phyloP scores from a whole-genome alignment of 2,888 invertebrate species.

The Itoplectis maculator region DNA sequence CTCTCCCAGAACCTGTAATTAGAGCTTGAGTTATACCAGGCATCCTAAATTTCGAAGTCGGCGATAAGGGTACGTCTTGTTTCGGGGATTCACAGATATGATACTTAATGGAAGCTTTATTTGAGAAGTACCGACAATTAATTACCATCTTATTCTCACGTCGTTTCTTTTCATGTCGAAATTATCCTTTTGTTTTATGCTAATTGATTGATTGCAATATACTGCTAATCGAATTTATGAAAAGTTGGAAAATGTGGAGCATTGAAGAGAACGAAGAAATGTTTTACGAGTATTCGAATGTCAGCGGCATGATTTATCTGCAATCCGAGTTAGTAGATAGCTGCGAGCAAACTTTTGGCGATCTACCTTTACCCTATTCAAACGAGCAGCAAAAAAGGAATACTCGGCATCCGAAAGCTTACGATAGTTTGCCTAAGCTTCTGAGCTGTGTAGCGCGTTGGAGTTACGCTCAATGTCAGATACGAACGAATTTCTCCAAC shows the following conservation, averaged over 20 bases:
- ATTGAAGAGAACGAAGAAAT: too few species aligned
- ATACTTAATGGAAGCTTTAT: neutral
- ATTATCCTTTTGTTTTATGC: neutral
- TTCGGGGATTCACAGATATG: neutral
- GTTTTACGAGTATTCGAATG: too few species aligned
- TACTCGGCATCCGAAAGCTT: conserved; percentile 72
- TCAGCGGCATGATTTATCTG: too few species aligned
- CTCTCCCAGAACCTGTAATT: conserved; percentile 37
- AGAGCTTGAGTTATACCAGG: conserved; percentile 27
- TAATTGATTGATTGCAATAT: neutral
- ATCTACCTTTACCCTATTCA: neutral
- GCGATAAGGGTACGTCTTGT: conserved; percentile 62
- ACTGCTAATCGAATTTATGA: neutral
- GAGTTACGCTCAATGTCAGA: conserved; percentile 77
- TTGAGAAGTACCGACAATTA: neutral
- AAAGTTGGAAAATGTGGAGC: neutral
- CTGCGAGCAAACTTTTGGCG: neutral
- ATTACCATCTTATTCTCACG: conserved; percentile 12
- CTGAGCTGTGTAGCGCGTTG: conserved; percentile 74
- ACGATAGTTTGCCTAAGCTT: conserved; percentile 79
- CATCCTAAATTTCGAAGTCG: conserved; percentile 9
- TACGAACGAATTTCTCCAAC: conserved; percentile 45
- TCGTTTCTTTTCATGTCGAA: neutral
- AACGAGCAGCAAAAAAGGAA: neutral
- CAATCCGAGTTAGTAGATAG: too few species aligned